phyloP scores from a whole-genome alignment of 1,140 invertebrate species.

The Melitaea cinxia region DNA sequence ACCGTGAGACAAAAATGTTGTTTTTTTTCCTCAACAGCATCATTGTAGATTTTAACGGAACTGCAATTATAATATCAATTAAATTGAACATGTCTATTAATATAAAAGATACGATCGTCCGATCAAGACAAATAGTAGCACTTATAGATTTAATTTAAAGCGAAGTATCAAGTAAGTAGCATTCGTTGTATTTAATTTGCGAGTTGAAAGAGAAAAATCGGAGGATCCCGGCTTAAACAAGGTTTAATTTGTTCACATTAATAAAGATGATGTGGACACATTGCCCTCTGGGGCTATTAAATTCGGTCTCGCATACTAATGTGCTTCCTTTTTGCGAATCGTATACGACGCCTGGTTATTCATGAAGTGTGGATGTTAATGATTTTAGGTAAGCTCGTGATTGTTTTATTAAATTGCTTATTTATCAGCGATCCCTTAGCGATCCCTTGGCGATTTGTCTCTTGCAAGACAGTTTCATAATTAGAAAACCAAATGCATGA shows the following conservation, averaged over 20 bases:
- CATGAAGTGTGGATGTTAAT: constrained; percentile 48
- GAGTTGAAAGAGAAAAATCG: constrained; percentile 68
- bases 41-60: not conserved
- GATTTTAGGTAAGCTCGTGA: constrained; percentile 41
- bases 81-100: constrained; percentile 2
- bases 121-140: constrained; percentile 18
- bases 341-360: constrained; percentile 40
- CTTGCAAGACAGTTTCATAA: not conserved
- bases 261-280: constrained; percentile 68
- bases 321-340: constrained; percentile 41
- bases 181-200: constrained; percentile 72
- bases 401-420: constrained; percentile 21
- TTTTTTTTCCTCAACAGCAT: not conserved
- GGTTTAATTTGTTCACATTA: constrained; percentile 74
- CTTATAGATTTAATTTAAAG: constrained; percentile 24
- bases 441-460: not conserved
- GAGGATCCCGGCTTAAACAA: constrained; percentile 53
- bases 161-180: constrained; percentile 47
- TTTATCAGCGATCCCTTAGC: constrained; percentile 4
- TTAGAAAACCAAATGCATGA: not conserved
- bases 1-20: constrained; percentile 5
- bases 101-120: not conserved
- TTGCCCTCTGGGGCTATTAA: constrained; percentile 56
- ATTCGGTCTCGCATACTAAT: constrained; percentile 54
- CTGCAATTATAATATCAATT: not conserved